A percentile compares a stretch with the other conserved stretches of the same genome.
These are phyloP conservation scores for Papio anubis DNA, from an alignment of 2,113 vertebrate species.

Conservation along the genomic window DNA sequence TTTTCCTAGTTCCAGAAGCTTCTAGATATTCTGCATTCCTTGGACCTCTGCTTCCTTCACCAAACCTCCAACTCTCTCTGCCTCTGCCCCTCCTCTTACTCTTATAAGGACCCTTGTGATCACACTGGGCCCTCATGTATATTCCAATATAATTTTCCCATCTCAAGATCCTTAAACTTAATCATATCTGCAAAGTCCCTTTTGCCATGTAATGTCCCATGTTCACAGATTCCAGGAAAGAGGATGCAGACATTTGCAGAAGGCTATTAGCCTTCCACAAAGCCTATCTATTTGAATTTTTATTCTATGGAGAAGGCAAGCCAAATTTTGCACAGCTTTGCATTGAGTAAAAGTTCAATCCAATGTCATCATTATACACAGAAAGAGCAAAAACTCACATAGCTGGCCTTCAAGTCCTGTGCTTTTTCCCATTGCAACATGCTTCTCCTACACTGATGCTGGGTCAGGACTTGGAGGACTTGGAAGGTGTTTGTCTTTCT, in stretches of 20 bases:
- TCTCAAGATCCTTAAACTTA: neutral
- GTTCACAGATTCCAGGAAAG: neutral
- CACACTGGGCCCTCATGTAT: neutral
- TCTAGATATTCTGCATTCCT: neutral
- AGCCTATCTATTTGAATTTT: neutral
- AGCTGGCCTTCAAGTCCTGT: neutral
- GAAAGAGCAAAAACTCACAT: neutral
- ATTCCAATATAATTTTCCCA: neutral
- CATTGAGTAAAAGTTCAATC: neutral
- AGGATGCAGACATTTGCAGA: neutral
- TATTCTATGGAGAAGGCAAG: neutral
- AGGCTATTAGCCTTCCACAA: neutral
- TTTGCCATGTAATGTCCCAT: neutral
- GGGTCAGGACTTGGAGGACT: neutral
- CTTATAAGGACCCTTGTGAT: neutral
- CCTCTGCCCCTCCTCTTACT: neutral
- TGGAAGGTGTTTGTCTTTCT: neutral
- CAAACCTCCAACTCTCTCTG: neutral
- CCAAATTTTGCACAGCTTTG: neutral
- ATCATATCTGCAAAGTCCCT: neutral
- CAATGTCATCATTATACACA: neutral
- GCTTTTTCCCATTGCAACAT: neutral
- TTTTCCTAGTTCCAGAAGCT: neutral
- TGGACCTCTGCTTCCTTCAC: neutral
- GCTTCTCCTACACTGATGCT: neutral